A percentile compares a stretch with the other conserved stretches of the same genome.
phyloP scores from a whole-genome alignment of 2,888 invertebrate species.

The Halictus quadricinctus region DNA sequence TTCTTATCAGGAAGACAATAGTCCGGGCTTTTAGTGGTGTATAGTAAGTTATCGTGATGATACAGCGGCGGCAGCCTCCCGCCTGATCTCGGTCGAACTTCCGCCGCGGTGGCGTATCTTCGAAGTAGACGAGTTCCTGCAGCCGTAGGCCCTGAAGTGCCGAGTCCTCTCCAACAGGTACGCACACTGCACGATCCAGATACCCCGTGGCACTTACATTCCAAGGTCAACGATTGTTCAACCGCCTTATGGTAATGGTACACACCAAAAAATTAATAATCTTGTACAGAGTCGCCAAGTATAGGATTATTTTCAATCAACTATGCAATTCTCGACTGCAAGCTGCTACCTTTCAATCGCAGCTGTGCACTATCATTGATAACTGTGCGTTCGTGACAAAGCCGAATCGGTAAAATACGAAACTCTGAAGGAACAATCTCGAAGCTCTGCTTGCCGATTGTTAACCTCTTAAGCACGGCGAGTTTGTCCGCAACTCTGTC shows the following conservation, averaged over 20 bases:
- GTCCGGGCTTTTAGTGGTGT: slow-evolving; percentile 91
- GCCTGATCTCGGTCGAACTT: slow-evolving; percentile 81
- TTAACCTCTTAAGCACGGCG: no score
- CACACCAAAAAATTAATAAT: neutral
- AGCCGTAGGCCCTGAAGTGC: slow-evolving; percentile 83
- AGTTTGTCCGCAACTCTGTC: no score
- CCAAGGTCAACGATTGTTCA: slow-evolving; percentile 84
- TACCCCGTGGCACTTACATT: slow-evolving; percentile 94
- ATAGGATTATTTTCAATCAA: no score
- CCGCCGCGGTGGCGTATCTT: slow-evolving; percentile 85
- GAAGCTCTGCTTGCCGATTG: no score
- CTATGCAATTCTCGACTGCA: no score
- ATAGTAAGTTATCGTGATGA: slow-evolving; percentile 86
- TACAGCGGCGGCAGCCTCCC: slow-evolving; percentile 80
- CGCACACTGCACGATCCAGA: slow-evolving; percentile 92
- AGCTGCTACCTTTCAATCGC: no score
- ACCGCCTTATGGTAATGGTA: slow-evolving; percentile 84
- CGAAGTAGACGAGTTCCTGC: slow-evolving; percentile 84
- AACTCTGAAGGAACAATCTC: no score
- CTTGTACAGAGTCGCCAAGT: neutral
- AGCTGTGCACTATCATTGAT: no score
- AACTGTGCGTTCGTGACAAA: no score
- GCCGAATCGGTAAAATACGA: no score
- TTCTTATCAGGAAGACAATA: slow-evolving; percentile 90
- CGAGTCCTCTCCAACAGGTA: slow-evolving; percentile 90